A percentile compares a stretch with the other conserved stretches of the same genome.
Conservation (phyloP, 2,888 invertebrate genomes). For the Zaprionus bogoriensis region DNA sequence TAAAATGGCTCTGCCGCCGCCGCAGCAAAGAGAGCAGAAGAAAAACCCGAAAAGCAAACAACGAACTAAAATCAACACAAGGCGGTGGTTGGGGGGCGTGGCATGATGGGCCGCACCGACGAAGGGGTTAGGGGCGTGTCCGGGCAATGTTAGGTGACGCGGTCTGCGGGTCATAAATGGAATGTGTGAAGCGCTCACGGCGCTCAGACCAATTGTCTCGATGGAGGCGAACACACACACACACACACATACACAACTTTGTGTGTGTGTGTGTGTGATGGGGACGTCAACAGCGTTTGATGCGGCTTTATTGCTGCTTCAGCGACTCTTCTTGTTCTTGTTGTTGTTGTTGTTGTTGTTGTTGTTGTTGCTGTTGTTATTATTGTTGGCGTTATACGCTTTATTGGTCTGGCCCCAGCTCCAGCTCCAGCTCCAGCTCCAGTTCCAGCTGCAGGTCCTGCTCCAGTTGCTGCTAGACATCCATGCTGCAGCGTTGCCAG, state of each 20-base stretch:
- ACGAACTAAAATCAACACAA: constrained; percentile 36
- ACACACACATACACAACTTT: neutral
- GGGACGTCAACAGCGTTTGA: constrained; percentile 57
- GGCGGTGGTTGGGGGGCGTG: neutral
- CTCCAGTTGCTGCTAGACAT: constrained; percentile 27
- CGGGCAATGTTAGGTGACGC: constrained; percentile 39
- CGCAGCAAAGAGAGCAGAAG: constrained; percentile 3
- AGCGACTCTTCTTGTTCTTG: constrained; percentile 34
- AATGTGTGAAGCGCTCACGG: constrained; percentile 71
- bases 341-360: constrained; percentile 22
- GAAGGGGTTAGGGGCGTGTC: neutral
- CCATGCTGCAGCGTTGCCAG: neutral
- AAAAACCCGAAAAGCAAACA: constrained; percentile 30
- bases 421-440: constrained; percentile 1
- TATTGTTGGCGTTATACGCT: constrained; percentile 44
- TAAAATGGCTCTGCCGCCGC: constrained; percentile 25
- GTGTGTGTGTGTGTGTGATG: constrained; percentile 7
- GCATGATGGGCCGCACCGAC: neutral
- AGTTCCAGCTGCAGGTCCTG: neutral
- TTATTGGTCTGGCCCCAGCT: constrained; percentile 60
- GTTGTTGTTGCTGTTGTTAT: constrained; percentile 13
- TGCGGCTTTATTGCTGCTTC: constrained; percentile 69
- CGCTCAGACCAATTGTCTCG: constrained; percentile 69
- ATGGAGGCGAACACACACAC: constrained; percentile 42
- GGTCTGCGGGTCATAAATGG: constrained; percentile 63